Base-by-base conservation (phyloP, 2,888 invertebrate species). In the Brassicogethes aeneus region DNA sequence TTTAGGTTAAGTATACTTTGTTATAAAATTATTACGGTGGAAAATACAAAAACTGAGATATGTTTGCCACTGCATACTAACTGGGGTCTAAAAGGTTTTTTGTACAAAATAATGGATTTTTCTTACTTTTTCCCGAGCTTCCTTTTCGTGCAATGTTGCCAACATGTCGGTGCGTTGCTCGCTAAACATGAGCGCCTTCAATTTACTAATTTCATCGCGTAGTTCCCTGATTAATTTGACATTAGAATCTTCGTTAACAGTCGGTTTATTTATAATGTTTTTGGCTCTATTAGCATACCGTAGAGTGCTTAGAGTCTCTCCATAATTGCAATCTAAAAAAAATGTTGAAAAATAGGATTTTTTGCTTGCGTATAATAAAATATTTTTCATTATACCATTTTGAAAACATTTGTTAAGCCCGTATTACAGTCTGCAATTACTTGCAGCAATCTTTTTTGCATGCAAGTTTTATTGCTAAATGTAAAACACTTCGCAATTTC, bases 191-290 rank as follows among this genome's bases (percentile, higher is more conserved):
- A 87, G 78, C 2, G 80, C 76, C 50, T 85, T 80, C 34, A 91
- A 72, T 59, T 86, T 86, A 52, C 81, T 80, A 53, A 91, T 91
- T 72, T 91, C 90, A 59, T 86, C 85, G 15, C 89, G 70, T 17
- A 90, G 74, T 57, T 90, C 90, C 31, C 88, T 72, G 59, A 91
- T 90, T 34, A 91, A 75, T 66, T 86, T 88, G 37, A 89, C 90
- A 68, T 90, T 90, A 14, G 86, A 79, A 69, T 91, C 91, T 66
- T 91, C 90, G 66, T 91, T 91, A 58, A 91, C 85, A 29, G 87
- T 89, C 0, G 90, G 89, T 61, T 89, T 89, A 67, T 91, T 91
- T 63, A 90, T 86, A 51, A 91, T 91, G 63, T 89, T 89, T 70
- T 90, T 90, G 15, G 91, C 91, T 46, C 90, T 73, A 69, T 91